Evolutionary conservation across 2,797 vertebrate genomes (phyloP), one percentile per base, ranked within the genome.

Genomic region (Macrochelys suwanniensis): DNA sequence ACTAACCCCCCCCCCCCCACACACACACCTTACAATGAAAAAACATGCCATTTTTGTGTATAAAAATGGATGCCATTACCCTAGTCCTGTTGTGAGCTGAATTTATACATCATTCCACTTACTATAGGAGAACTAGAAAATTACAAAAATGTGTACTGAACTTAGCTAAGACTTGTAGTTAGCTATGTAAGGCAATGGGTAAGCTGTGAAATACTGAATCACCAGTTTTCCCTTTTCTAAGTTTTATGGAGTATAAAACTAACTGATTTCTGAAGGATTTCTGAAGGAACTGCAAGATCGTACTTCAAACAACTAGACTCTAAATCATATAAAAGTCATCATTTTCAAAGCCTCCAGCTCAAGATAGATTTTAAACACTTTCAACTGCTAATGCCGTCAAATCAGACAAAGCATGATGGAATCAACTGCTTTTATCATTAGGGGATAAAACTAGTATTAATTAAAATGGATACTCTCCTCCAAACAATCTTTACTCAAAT

Each of bases 331-430:
- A 74, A 89, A 79, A 89, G 33, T 17, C 0, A 90, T 82, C 95
- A 92, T 54, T 86, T 84, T 95, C 92, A 96, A 95, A 68, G 42
- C 21, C 33, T 84, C 59, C 10, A 31, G 89, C 79, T 95, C 50
- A 37, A 88, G 76, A 86, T 90, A 37, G 68, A 78, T 87, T 89
- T 94, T 91, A 95, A 79, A 94, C 19, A 89, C 89, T 96, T 93
- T 93, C 87, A 94, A 86, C 0, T n/a, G 92, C 93, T 87, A 93
- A 91, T 87, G 85, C 84, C 87, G 78, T 37, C 84, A 90, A 91
- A 91, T 86, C 84, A 93, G 91, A 94, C 53, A 7, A 91, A 88
- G 45, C 2, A 0, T 89, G 88, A 91, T 80, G 9, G 59, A 97
- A 68, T 78, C 19, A 84, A 89, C 95, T 91, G 85, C 49, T 91